Conservation (phyloP, 2,888 invertebrate species). For the Sphecodes monilicornis region DNA sequence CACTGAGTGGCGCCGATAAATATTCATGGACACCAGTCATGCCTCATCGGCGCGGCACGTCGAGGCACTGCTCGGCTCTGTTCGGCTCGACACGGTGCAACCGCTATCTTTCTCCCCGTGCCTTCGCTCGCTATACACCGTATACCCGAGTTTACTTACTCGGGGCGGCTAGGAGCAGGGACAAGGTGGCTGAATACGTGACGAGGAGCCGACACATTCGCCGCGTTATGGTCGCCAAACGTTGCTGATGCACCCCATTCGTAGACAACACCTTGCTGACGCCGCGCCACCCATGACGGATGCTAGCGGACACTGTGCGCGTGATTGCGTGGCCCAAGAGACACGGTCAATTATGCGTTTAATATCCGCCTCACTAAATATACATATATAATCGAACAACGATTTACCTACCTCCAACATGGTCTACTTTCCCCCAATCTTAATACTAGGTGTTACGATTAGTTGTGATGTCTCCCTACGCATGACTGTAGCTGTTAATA, state of each 20-base stretch:
- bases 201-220: constrained; percentile 56
- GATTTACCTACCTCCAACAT: too few species aligned
- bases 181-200: constrained; percentile 58
- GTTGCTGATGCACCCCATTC: constrained; percentile 44
- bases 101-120: constrained; percentile 57
- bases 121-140: constrained; percentile 11
- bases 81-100: not conserved
- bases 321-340: constrained; percentile 10
- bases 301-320: constrained; percentile 12
- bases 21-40: constrained; percentile 69
- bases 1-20: constrained; percentile 68
- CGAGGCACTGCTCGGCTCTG: not conserved
- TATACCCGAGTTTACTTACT: constrained; percentile 63
- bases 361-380: not conserved
- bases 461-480: too few species aligned
- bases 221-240: constrained; percentile 50
- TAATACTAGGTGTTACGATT: too few species aligned
- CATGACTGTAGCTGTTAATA: too few species aligned
- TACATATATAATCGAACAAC: too few species aligned
- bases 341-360: not conserved
- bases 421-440: too few species aligned
- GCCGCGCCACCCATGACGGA: constrained; percentile 42
- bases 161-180: constrained; percentile 28
- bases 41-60: constrained; percentile 30
- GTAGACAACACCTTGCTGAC: constrained; percentile 40